phyloP scores from a whole-genome alignment of 1,140 invertebrate genomes.

The Eubasilissa regina region DNA sequence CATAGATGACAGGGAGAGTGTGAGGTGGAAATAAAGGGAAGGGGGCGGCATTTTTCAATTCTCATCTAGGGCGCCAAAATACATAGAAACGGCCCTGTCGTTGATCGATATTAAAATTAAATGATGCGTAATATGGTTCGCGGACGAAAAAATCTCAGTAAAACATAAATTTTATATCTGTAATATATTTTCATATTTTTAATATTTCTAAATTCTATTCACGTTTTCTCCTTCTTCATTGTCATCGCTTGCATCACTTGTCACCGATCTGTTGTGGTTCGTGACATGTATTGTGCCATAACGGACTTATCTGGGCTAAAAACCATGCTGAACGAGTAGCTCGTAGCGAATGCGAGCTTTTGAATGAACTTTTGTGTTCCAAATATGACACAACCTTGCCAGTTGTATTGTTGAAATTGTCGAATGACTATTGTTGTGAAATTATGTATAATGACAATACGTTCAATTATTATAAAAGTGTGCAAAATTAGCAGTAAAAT shows the following conservation, averaged over 20 bases:
- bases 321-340: not conserved
- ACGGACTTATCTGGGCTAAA: conserved; percentile 11
- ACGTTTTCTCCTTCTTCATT: conserved; percentile 1
- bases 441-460: not conserved
- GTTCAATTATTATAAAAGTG: conserved; percentile 1
- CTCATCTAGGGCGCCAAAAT: no score
- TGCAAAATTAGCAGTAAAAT: conserved; percentile 1
- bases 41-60: no score
- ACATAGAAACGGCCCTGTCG: no score
- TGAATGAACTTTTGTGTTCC: conserved; percentile 28
- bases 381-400: conserved; percentile 27
- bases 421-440: not conserved
- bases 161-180: no score
- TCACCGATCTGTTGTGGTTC: conserved; percentile 3
- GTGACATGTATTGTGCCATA: conserved; percentile 3
- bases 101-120: no score
- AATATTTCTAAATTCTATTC: not conserved
- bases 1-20: no score
- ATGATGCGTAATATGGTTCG: no score
- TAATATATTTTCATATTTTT: no score
- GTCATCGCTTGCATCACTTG: conserved; percentile 20
- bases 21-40: no score
- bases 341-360: not conserved
- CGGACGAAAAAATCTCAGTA: no score
- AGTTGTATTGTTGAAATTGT: not conserved